Conservation (phyloP, 2,888 invertebrate genomes). For the Labia minor region DNA sequence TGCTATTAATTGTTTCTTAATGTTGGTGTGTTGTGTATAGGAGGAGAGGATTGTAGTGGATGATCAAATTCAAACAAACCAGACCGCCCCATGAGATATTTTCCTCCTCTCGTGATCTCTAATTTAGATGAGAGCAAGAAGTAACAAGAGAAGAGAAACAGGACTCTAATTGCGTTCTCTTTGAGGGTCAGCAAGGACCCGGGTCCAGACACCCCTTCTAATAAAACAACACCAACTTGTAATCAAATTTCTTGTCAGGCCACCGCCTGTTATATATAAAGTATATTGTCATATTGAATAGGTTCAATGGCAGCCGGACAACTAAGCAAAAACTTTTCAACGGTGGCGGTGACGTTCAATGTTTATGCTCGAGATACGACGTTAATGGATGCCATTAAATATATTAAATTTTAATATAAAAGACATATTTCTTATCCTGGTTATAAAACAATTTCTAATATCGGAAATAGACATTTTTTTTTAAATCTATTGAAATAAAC, state of each 20-base stretch:
- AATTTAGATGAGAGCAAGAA: background rate
- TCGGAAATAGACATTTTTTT: no score
- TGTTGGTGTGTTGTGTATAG: no score
- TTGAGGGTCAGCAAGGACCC: background rate
- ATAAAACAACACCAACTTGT: slow-evolving; percentile 13
- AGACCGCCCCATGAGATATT: background rate
- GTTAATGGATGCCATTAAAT: background rate
- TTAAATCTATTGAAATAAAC: no score
- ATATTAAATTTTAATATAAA: background rate
- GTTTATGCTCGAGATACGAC: background rate
- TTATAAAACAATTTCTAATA: no score
- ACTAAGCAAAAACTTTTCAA: background rate
- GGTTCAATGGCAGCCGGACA: background rate
- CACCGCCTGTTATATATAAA: slow-evolving; percentile 3
- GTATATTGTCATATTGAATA: slow-evolving; percentile 7
- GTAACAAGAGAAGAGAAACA: slow-evolving; percentile 1
- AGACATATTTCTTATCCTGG: background rate
- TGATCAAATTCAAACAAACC: background rate
- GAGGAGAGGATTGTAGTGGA: background rate
- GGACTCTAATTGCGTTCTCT: slow-evolving; percentile 5
- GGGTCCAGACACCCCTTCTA: background rate
- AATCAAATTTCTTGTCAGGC: slow-evolving; percentile 2
- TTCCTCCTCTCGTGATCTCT: slow-evolving; percentile 1
- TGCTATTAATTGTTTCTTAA: background rate
- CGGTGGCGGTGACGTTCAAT: background rate